Base-by-base conservation (phyloP, 2,888 invertebrate genomes). In the Polydrusus cervinus region DNA sequence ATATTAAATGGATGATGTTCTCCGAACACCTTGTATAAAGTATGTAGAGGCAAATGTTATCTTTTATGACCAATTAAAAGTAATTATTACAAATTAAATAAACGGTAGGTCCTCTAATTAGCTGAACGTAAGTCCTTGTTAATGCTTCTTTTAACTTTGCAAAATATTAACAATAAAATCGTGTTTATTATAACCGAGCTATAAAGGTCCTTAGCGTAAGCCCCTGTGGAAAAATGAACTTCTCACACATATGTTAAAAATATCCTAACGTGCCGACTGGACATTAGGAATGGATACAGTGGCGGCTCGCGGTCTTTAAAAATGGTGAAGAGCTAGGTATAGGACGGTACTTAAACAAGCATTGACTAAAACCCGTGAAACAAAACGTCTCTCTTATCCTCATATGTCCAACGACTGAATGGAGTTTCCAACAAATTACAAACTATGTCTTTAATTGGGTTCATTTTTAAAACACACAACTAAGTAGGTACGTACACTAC, bases 11-110 rank as follows among this genome's bases (percentile, higher is more conserved):
- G 25, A 38, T 3, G 1, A 1, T 10, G 13, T 11, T 62, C n/a
- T 51, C 40, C 14, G 43, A 67, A 55, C 55, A 67, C 53, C 40
- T 55, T 55, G 38, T 66, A 66, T n/a, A n/a, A n/a, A n/a, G n/a
- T n/a, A n/a, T n/a, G n/a, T n/a, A n/a, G 30, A 38, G 38, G 43
- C 20, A 13, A 20, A 53, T 34, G 49, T 49, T 49, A 60, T 34
- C 16, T 67, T 61, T 70, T 49, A 70, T 38, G 49, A 61, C 3
- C 61, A 34, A 34, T 61, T 70, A 49, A 61, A 70, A 61, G 61
- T 61, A 49, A 70, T 20, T 61, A 30, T 14, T 70, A 61, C 70
- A 70, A 70, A 70, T 70, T 61, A 70, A 70, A 70, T 70, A 70
- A 70, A 61, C 61, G 51, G 51, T 61, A 60, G 70, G 51, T 38